These are phyloP conservation scores for Furcula furcula DNA, from an alignment of 2,888 invertebrate species.

Conservation along the genomic window DNA sequence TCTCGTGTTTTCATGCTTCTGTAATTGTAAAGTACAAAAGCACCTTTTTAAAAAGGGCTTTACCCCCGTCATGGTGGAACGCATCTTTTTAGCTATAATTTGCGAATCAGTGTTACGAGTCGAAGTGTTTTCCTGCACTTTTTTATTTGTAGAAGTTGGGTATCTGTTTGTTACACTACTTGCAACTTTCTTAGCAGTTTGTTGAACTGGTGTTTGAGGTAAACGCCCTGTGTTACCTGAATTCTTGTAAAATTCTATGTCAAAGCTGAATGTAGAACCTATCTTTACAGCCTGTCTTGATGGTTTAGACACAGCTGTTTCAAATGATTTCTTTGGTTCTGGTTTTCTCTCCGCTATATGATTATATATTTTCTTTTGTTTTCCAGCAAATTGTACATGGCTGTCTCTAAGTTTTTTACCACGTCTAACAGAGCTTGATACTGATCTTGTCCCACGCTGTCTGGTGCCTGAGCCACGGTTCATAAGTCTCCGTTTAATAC, in stretches of 20 bases:
- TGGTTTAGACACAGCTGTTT: conserved; percentile 3
- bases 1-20: conserved; percentile 3
- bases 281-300: conserved; percentile 33
- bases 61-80: conserved; percentile 19
- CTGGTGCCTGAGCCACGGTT: conserved; percentile 11
- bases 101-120: conserved; percentile 26
- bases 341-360: conserved; percentile 2
- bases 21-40: conserved; percentile 42
- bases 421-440: conserved; percentile 5
- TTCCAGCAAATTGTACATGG: conserved; percentile 12
- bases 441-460: conserved; percentile 10
- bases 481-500: conserved; percentile 14
- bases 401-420: conserved; percentile 7
- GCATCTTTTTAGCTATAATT: conserved; percentile 17
- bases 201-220: background rate
- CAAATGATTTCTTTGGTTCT: conserved; percentile 6
- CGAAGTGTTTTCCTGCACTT: conserved; percentile 11
- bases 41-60: conserved; percentile 37
- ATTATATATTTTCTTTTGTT: conserved; percentile 3
- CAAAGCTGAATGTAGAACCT: conserved; percentile 38
- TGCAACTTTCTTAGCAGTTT: background rate
- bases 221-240: background rate
- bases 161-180: background rate
- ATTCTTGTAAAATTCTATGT: conserved; percentile 40
- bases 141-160: conserved; percentile 8